Conservation (phyloP, 1,140 invertebrate species). For the silkworm (Bombyx mori) region DNA sequence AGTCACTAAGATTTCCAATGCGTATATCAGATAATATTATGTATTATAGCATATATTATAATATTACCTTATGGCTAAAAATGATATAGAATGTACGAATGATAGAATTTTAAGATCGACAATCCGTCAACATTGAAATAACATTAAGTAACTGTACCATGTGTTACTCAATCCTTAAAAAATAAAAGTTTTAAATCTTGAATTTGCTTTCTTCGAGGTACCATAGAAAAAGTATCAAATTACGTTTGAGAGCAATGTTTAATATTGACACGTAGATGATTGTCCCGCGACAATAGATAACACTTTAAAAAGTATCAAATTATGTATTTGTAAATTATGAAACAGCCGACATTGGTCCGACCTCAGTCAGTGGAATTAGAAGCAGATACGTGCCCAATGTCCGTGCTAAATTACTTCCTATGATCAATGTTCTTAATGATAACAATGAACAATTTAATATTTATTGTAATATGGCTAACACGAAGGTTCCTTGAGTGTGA, state of each 20-base stretch:
- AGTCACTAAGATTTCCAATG: no score
- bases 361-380: constrained; percentile 45
- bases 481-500: no score
- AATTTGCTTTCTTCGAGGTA: not conserved
- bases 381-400: constrained; percentile 53
- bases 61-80: no score
- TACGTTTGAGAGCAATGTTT: constrained; percentile 36
- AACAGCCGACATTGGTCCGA: constrained; percentile 38
- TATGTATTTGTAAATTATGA: constrained; percentile 27
- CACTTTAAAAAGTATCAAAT: constrained; percentile 19
- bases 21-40: no score
- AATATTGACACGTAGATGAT: constrained; percentile 31
- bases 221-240: constrained; percentile 31
- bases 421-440: constrained; percentile 20
- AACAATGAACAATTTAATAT: not conserved
- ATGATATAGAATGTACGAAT: no score
- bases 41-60: no score
- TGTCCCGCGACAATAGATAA: constrained; percentile 24
- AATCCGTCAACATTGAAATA: no score
- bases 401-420: constrained; percentile 56
- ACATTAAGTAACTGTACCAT: no score
- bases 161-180: no score
- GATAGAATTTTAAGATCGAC: no score
- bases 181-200: no score
- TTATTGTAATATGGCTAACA: no score